phyloP scores from a whole-genome alignment of 1,140 invertebrate genomes.

The Dinothrombium tinctorium region DNA sequence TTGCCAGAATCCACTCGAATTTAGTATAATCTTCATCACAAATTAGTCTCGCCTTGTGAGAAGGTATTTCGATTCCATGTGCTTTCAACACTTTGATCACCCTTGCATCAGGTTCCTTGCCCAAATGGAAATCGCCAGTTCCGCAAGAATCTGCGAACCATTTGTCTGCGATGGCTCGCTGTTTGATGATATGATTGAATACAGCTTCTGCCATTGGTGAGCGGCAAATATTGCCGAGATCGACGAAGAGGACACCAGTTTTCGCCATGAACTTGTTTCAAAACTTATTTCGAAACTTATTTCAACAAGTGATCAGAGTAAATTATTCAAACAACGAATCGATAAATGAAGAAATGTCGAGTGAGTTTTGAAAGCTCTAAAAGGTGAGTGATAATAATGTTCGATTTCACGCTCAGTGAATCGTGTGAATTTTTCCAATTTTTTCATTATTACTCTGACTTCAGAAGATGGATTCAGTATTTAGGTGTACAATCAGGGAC shows the following conservation, averaged over 20 bases:
- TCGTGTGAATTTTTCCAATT: too few species aligned
- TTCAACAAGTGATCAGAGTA: too few species aligned
- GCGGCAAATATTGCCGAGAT: constrained; percentile 53
- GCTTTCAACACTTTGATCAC: constrained; percentile 42
- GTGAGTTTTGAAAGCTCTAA: too few species aligned
- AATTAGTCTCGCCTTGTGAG: constrained; percentile 48
- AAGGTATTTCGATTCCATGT: constrained; percentile 38
- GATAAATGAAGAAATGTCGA: too few species aligned
- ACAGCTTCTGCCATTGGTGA: constrained; percentile 82
- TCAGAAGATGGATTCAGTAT: too few species aligned
- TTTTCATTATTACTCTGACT: too few species aligned
- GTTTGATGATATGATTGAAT: constrained; percentile 41
- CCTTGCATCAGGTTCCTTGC: constrained; percentile 48
- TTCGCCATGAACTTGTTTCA: too few species aligned
- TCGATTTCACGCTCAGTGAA: too few species aligned
- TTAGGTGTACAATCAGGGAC: too few species aligned
- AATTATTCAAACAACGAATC: too few species aligned
- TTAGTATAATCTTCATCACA: constrained; percentile 39
- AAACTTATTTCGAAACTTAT: too few species aligned
- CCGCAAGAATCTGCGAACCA: constrained; percentile 76
- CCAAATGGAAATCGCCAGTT: constrained; percentile 56
- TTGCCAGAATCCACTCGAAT: constrained; percentile 69
- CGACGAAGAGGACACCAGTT: constrained; percentile 15
- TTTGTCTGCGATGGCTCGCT: constrained; percentile 21
- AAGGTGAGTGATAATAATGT: too few species aligned